Percentiles rank a stretch among this genome's conserved stretches.
These are phyloP conservation scores for Rousettus madagascariensis DNA, from an alignment of 2,797 vertebrate species.

Conservation along the genomic window DNA sequence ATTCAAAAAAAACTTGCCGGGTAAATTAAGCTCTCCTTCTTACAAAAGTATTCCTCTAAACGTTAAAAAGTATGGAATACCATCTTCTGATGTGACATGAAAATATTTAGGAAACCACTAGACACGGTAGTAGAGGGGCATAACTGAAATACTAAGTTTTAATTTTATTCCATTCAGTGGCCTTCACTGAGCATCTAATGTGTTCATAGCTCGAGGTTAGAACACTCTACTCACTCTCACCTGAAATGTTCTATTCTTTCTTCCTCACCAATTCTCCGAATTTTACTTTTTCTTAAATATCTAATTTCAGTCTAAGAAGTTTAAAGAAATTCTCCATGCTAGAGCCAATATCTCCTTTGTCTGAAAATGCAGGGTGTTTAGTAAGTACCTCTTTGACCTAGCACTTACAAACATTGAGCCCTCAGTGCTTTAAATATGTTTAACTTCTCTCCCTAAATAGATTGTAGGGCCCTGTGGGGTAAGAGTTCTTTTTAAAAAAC, in stretches of 20 bases:
- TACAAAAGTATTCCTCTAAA: not conserved
- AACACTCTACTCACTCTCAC: not conserved
- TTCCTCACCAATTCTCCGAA: not conserved
- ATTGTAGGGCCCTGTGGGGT: not conserved
- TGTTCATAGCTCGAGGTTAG: not conserved
- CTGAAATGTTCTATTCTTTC: not conserved
- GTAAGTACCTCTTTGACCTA: not conserved
- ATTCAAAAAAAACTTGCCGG: not conserved
- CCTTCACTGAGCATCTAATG: not conserved
- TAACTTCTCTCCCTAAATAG: not conserved
- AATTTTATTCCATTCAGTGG: not conserved
- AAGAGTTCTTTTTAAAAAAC: not conserved
- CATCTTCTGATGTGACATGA: not conserved
- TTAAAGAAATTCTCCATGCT: not conserved
- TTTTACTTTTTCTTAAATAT: not conserved
- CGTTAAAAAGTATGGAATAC: not conserved
- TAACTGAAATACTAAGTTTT: not conserved
- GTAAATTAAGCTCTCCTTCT: not conserved
- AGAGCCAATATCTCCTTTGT: not conserved
- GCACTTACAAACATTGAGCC: not conserved
- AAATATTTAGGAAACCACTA: not conserved
- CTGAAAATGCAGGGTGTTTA: not conserved
- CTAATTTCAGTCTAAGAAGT: not conserved
- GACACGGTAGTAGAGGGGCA: not conserved
- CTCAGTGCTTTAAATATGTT: not conserved